Evolutionary conservation across 2,797 vertebrate species (phyloP).

Genomic region (Phoebastria nigripes): DNA sequence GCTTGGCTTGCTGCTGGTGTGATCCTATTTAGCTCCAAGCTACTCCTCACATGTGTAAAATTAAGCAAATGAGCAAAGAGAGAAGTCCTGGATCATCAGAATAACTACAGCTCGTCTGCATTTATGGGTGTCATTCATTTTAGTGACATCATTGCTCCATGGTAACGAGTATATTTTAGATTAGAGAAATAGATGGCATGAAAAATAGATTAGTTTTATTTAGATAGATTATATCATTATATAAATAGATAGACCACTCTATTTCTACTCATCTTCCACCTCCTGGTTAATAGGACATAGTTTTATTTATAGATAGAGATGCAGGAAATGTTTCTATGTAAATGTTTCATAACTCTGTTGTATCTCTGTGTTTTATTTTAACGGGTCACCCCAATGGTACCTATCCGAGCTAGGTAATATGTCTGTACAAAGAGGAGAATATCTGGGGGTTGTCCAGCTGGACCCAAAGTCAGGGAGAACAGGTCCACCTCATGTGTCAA

Average conservation of each 20-base stretch:
- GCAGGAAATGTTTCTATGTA: constrained; percentile 42
- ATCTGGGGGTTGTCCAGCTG: background rate
- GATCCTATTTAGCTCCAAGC: constrained; percentile 38
- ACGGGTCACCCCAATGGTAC: background rate
- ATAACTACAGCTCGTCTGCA: constrained; percentile 64
- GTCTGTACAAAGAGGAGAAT: background rate
- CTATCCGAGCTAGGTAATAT: background rate
- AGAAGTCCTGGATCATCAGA: constrained; percentile 65
- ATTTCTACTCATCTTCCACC: constrained; percentile 64
- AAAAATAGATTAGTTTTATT: constrained; percentile 72
- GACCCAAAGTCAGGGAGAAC: background rate
- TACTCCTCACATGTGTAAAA: constrained; percentile 51
- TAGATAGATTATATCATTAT: constrained; percentile 65
- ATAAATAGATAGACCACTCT: constrained; percentile 65
- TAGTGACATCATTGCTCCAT: constrained; percentile 70
- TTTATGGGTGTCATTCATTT: constrained; percentile 69
- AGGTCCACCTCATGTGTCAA: background rate
- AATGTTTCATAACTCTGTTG: constrained; percentile 55
- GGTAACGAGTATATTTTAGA: constrained; percentile 63
- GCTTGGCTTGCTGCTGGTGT: background rate
- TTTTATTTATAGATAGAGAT: constrained; percentile 56
- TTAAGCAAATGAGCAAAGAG: constrained; percentile 60
- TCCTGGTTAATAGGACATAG: constrained; percentile 61
- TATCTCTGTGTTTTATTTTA: constrained; percentile 7
- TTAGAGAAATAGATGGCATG: constrained; percentile 65